Evolutionary conservation across 92 coral and sea anemone species (phyloP), one percentile per base, ranked within the genome.

Genomic region (Zoanthus gigantus): DNA sequence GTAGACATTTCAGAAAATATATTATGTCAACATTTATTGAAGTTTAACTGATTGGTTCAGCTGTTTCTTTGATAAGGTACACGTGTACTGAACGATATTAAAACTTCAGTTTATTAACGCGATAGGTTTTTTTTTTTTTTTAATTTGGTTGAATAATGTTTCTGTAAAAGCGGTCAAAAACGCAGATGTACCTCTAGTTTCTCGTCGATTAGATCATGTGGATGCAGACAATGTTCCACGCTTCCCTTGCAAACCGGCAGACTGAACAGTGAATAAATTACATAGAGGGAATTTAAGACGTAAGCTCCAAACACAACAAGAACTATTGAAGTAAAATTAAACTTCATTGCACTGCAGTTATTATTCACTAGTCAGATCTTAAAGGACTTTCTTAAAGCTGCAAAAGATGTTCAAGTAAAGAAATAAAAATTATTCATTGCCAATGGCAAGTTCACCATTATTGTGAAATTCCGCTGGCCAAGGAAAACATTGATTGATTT

Each of bases 171-270:
- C 1, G 9, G 69, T 63, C 3, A 63, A 32, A 0, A 67, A 67
- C 28, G 11, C 57, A 23, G 12, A 52, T 88, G 84, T 78, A 95
- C 98, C 94, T 95, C 96, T 32, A 95, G 77, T 45, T 65, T 67
- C 23, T 82, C 83, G 85, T 91, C 96, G 9, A 93, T 87, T 13
- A 92, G 76, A 53, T 83, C 80, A 88, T 93, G 94, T 2, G 99
- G 97, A 15, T 50, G 63, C 53, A 97, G 92, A 86, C 99, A 97
- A 34, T 90, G 48, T 8, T 66, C 52, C 23, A 83, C n/a, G 9
- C 87, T 89, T 56, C 99, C 99, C 44, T 93, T 68, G 85, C 99
- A 97, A 42, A 47, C 88, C 57, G 99, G 99, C 6, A 94, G 82
- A 80, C 90, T 78, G 83, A 97, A 97, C 71, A 97, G 94, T 63